A percentile compares a stretch with the other conserved stretches of the same genome.
These are phyloP conservation scores for Dinocampus coccinellae DNA, from an alignment of 2,888 invertebrate species.

Conservation along the genomic window DNA sequence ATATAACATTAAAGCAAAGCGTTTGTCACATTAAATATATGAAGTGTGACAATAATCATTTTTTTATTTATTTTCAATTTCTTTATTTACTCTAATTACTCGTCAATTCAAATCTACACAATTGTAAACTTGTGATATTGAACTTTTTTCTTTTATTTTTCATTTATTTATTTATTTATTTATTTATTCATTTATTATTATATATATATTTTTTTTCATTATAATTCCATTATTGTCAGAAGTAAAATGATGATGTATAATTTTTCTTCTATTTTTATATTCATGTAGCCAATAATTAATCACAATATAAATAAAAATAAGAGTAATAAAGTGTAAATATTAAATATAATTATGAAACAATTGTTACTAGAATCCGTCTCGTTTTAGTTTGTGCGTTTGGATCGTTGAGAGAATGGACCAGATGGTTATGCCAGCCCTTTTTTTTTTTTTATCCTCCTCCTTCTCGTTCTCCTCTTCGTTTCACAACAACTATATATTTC, in stretches of 20 bases:
- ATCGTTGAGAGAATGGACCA: conserved; percentile 30
- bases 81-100: no score
- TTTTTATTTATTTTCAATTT: background rate
- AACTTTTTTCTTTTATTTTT: no score
- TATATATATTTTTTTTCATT: background rate
- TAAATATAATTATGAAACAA: conserved; percentile 10
- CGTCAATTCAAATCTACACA: no score
- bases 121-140: no score
- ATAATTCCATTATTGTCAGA: background rate
- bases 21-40: conserved; percentile 6
- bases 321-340: conserved; percentile 6
- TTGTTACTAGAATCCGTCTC: conserved; percentile 7
- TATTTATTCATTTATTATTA: no score
- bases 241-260: background rate
- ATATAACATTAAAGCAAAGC: conserved; percentile 2
- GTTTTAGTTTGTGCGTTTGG: conserved; percentile 17
- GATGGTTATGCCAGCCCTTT: conserved; percentile 33
- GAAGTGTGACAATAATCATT: background rate
- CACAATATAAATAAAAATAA: background rate
- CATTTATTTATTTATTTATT: no score
- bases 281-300: background rate
- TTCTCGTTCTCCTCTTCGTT: background rate
- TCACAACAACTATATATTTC: background rate
- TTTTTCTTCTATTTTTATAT: background rate
- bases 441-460: no score